Base-by-base conservation (phyloP, 2,888 invertebrate genomes). In the Azorinus chamasolen region DNA sequence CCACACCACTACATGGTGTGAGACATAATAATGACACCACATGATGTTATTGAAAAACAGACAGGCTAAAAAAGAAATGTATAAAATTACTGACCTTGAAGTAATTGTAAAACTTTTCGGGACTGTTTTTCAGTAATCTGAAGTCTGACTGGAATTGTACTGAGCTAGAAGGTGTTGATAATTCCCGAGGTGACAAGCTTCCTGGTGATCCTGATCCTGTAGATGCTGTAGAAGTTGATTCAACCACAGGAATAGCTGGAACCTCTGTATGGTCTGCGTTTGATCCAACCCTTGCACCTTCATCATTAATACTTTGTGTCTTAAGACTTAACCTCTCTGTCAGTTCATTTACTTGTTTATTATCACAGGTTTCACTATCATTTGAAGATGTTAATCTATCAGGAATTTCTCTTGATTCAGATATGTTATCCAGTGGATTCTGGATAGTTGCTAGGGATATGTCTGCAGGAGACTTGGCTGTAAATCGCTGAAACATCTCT, bases 131-230 rank as follows among this genome's bases (percentile, higher is more conserved):
- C 22, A 92, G 71, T 22, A 78, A 59, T 75, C 89, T 90, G 83
- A 88, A 92, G 63, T 91, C 90, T 41, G 89, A 72, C 68, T 91
- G 91, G 59, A 92, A 92, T 79, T 92, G 91, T 45, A 85, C 89
- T 1, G 92, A 90, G 45, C 86, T 86, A 37, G 83, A 72, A 32
- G 90, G 90, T 6, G 84, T 71, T 22, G 79, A 54, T 18, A 54
- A 25, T 22, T 63, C 59, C 50, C 70, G 43, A 1, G 69, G 75
- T 22, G 68, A 68, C n/a, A 25, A 45, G 20, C 18, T 45, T 18
- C n/a, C 45, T 45, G 45, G 59, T 2, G 59, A 59, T 18, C 8
- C 32, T 32, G 32, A 32, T 32, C 32, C 32, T n/a, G n/a, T n/a
- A n/a, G n/a, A n/a, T n/a, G n/a, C n/a, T n/a, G n/a, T n/a, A n/a